Base-by-base conservation (phyloP, 1,140 invertebrate genomes). In the Cydia amplana region DNA sequence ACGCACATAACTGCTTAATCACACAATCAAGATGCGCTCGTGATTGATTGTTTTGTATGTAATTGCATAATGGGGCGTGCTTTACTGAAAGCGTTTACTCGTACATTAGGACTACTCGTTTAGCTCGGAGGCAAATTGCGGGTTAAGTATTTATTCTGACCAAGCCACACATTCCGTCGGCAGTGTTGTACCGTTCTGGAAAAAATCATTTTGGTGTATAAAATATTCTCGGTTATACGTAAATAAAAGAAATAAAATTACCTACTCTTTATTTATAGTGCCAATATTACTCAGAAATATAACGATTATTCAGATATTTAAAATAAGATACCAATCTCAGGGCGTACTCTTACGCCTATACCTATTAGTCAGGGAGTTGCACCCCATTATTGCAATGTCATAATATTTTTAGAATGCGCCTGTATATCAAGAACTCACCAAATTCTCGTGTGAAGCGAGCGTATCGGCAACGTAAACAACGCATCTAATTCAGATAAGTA, bases 41-140 rank as follows among this genome's bases (percentile, higher is more conserved):
- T 83, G 85, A 87, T 87, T 85, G 84, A 87, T 87, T 85, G 80
- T 82, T 78, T 80, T 72, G 79, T 77, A 70, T 60, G 70, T 84
- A 82, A 84, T 79, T 80, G 76, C 67, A 75, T 83, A 87, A 87
- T 81, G 75, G 74, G 51, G 46, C 49, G 76, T 78, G 77, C 74
- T 82, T 81, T 81, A 83, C 81, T 80, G 43, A 72, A 77, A 78
- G 16, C 32, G 28, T 70, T 70, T 65, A 65, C 64, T 65, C 60
- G 60, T 23, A 63, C 23, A 65, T 28, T 65, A 28, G 64, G 4
- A 60, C 25, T 14, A 32, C 63, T 65, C 14, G 64, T 36, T 10
- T 65, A 36, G 64, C 64, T 65, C 28, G 4, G 64, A 36, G 23
- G 64, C 64, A 36, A 65, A 65, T 14, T 32, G 64, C 63, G 63